These are phyloP conservation scores for Carapus acus DNA, from an alignment of 2,797 vertebrate species.

Conservation along the genomic window DNA sequence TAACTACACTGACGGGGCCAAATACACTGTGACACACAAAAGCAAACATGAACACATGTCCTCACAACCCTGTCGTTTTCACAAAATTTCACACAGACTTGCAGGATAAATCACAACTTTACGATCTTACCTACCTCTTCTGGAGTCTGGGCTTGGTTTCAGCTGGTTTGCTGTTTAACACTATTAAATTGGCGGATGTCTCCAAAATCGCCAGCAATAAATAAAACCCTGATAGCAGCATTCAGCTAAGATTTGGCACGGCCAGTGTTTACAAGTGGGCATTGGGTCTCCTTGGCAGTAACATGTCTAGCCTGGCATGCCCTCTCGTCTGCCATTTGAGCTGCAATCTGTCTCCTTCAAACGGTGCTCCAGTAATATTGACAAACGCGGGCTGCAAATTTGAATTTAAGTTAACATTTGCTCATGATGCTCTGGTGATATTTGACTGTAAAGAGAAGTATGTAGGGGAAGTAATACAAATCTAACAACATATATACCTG, in stretches of 20 bases:
- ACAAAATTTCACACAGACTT: too few species aligned
- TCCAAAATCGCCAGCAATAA: neutral
- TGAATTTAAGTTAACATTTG: too few species aligned
- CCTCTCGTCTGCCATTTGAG: constrained; percentile 34
- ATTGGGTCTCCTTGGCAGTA: constrained; percentile 34
- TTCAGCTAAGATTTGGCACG: constrained; percentile 15
- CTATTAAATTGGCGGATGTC: constrained; percentile 8
- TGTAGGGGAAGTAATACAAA: neutral
- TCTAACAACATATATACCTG: too few species aligned
- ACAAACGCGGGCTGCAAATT: too few species aligned
- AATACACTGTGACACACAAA: too few species aligned
- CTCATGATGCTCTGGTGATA: constrained; percentile 7
- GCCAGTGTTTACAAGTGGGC: constrained; percentile 23
- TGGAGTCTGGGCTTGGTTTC: constrained; percentile 1
- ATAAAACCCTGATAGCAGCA: constrained; percentile 1
- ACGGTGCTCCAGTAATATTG: constrained; percentile 10
- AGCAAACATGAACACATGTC: too few species aligned
- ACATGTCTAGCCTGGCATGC: constrained; percentile 19
- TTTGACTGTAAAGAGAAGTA: constrained; percentile 2
- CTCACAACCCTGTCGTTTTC: too few species aligned
- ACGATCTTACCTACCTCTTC: too few species aligned
- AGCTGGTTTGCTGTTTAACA: neutral
- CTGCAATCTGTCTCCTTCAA: constrained; percentile 41
- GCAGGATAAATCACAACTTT: too few species aligned
- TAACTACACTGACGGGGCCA: too few species aligned